Conservation (phyloP, 2,888 invertebrate genomes). For the Meloe dianella region DNA sequence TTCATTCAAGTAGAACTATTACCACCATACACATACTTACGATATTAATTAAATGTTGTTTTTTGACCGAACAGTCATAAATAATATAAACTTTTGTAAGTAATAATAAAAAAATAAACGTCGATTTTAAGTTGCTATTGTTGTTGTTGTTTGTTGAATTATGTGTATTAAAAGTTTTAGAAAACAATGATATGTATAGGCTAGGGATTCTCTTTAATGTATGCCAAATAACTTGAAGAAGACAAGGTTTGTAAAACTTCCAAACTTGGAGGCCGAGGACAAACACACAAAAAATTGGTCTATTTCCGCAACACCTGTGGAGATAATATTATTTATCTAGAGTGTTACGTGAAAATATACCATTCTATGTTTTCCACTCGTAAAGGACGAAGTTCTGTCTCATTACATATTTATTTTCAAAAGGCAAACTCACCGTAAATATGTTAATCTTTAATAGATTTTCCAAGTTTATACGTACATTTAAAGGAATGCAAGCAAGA, state of each 20-base stretch:
- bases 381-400: neutral
- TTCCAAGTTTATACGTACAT: neutral
- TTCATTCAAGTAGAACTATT: conserved; percentile 18
- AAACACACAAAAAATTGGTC: conserved; percentile 39
- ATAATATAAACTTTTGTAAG: neutral
- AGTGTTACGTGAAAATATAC: conserved; percentile 2
- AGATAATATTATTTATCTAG: conserved; percentile 39
- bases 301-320: conserved; percentile 42
- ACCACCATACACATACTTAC: neutral
- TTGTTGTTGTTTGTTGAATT: neutral
- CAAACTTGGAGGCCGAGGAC: conserved; percentile 32
- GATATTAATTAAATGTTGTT: conserved; percentile 17
- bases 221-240: conserved; percentile 35
- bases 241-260: conserved; percentile 39
- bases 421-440: conserved; percentile 1
- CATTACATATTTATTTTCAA: conserved; percentile 15
- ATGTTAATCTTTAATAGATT: neutral
- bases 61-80: neutral
- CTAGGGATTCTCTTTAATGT: conserved; percentile 32
- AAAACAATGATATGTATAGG: conserved; percentile 38
- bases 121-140: neutral
- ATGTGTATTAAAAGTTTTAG: neutral
- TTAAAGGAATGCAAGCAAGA: neutral
- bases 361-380: conserved; percentile 4
- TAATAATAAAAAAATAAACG: neutral